These are phyloP conservation scores for Daubentonia madagascariensis DNA, from an alignment of 2,113 vertebrate species.

Conservation along the genomic window DNA sequence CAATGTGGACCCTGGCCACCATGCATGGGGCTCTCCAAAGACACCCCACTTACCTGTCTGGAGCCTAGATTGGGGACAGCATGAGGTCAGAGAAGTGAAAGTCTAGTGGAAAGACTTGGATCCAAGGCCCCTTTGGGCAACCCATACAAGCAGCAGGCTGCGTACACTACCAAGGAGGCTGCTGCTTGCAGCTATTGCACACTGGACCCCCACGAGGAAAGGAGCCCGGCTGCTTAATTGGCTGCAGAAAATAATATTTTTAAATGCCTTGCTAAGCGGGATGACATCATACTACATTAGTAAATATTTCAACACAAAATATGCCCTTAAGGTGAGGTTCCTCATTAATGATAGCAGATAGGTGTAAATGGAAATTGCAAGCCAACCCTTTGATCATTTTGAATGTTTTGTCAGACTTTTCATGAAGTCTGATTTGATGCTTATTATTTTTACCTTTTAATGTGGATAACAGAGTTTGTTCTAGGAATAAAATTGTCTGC, in stretches of 20 bases:
- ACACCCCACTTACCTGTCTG: constrained; percentile 89
- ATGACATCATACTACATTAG: not conserved
- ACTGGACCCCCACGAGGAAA: constrained; percentile 53
- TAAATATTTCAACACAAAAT: not conserved
- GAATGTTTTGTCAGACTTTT: not conserved
- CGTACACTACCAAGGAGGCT: constrained; percentile 82
- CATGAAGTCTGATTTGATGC: not conserved
- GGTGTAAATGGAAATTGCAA: not conserved
- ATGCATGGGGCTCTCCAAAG: constrained; percentile 89
- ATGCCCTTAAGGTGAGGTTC: not conserved
- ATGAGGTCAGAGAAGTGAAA: not conserved
- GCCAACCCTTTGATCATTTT: not conserved
- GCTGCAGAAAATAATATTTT: constrained; percentile 65
- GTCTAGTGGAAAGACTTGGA: not conserved
- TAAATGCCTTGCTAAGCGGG: not conserved
- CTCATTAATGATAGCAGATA: not conserved
- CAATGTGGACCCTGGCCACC: constrained; percentile 86
- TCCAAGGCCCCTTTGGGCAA: not conserved
- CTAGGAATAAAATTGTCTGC: not conserved
- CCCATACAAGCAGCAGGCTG: constrained; percentile 69
- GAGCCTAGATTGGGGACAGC: constrained; percentile 74
- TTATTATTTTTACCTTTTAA: not conserved
- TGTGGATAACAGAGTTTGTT: not conserved
- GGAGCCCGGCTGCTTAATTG: constrained; percentile 81
- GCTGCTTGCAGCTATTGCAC: constrained; percentile 69